Percentiles rank a stretch among this genome's conserved stretches.
phyloP scores from a whole-genome alignment of 1,140 invertebrate species.

The Chironomus tepperi region DNA sequence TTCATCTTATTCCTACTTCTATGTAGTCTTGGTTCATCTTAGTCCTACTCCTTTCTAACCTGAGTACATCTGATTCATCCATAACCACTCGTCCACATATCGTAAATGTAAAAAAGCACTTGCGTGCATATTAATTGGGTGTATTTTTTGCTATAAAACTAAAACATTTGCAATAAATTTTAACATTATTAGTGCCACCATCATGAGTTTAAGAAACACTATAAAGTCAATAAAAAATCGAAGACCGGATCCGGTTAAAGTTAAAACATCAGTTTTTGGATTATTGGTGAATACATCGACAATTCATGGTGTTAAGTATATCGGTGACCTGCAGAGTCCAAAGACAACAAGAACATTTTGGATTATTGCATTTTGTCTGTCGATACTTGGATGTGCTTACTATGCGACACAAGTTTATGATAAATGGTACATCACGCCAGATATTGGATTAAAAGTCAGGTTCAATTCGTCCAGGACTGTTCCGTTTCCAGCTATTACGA shows the following conservation, averaged over 20 bases:
- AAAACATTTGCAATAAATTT: not conserved
- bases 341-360: not conserved
- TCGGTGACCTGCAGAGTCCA: not conserved
- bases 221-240: not conserved
- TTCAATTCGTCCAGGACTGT: not conserved
- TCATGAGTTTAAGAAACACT: not conserved
- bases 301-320: not conserved
- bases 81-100: not conserved
- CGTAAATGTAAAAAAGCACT: not conserved
- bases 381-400: not conserved
- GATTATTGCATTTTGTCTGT: not conserved
- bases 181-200: not conserved
- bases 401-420: not conserved
- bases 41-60: no score
- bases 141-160: not conserved
- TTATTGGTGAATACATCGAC: not conserved
- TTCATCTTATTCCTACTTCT: no score
- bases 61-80: no score
- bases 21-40: no score
- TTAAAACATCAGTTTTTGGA: not conserved
- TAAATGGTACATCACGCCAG: not conserved
- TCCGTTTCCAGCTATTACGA: not conserved
- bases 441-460: not conserved
- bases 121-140: not conserved
- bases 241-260: not conserved